phyloP scores from a whole-genome alignment of 2,888 invertebrate species.

The Oxystoma pomonae region DNA sequence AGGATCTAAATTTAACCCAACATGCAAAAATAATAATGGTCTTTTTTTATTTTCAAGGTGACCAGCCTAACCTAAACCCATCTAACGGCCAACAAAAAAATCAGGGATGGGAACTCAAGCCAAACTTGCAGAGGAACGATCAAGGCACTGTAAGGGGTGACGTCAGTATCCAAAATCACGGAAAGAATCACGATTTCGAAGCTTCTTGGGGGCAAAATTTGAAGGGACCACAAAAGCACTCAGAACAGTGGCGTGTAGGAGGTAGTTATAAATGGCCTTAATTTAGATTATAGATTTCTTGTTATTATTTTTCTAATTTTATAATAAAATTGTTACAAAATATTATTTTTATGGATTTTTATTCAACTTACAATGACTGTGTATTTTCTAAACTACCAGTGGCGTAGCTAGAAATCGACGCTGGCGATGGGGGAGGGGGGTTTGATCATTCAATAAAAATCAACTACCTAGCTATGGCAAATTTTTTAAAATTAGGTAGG shows the following conservation, averaged over 20 bases:
- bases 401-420: no score
- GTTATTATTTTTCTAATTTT: no score
- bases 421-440: no score
- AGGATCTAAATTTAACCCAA: not conserved
- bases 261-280: constrained; percentile 21
- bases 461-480: no score
- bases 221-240: constrained; percentile 24
- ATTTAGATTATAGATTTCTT: no score
- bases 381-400: no score
- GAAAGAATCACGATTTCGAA: constrained; percentile 23
- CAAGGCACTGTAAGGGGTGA: constrained; percentile 21
- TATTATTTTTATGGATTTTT: no score
- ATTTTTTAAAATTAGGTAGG: no score
- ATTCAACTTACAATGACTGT: no score
- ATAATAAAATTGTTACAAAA: no score
- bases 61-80: constrained; percentile 1
- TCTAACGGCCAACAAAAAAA: constrained; percentile 3
- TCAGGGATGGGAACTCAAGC: constrained; percentile 19
- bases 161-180: constrained; percentile 19
- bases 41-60: constrained; percentile 11
- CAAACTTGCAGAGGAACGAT: constrained; percentile 18
- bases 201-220: constrained; percentile 22
- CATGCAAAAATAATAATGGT: constrained; percentile 4
- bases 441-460: no score
- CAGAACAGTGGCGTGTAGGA: constrained; percentile 25